Evolutionary conservation across 2,797 vertebrate genomes (phyloP).

Genomic region (Linurgus olivaceus): DNA sequence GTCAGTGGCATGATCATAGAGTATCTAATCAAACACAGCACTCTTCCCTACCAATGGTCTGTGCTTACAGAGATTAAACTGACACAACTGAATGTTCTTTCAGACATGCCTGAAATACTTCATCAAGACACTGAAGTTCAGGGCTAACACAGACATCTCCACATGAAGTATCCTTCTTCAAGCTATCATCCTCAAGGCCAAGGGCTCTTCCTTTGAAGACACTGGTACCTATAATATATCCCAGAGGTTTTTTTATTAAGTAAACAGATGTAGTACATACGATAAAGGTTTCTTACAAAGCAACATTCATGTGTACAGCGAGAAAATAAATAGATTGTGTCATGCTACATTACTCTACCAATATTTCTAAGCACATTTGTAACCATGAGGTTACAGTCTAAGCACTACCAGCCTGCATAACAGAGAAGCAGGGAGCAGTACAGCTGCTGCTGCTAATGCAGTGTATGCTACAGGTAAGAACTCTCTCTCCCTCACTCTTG

Average conservation of each 20-base stretch:
- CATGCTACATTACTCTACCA: not conserved
- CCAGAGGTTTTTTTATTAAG: not conserved
- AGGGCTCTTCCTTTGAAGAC: not conserved
- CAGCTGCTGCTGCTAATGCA: not conserved
- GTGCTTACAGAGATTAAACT: not conserved
- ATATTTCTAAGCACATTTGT: not conserved
- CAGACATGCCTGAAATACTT: not conserved
- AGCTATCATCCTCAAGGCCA: not conserved
- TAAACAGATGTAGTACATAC: too few species aligned
- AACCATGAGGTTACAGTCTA: not conserved
- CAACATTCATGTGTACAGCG: not conserved
- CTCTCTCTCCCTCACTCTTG: not conserved
- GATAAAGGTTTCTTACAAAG: not conserved
- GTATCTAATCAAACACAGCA: not conserved
- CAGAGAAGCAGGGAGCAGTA: not conserved
- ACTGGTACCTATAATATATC: not conserved
- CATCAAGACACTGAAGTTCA: not conserved
- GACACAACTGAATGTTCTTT: not conserved
- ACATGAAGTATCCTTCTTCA: not conserved
- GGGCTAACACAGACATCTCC: not conserved
- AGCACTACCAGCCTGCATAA: not conserved
- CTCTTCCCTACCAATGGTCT: not conserved
- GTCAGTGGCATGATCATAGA: not conserved
- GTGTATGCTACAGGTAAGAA: fast-evolving
- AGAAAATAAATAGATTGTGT: not conserved